phyloP scores from a whole-genome alignment of 2,888 invertebrate species.

The Fissipunctia ypsillon region DNA sequence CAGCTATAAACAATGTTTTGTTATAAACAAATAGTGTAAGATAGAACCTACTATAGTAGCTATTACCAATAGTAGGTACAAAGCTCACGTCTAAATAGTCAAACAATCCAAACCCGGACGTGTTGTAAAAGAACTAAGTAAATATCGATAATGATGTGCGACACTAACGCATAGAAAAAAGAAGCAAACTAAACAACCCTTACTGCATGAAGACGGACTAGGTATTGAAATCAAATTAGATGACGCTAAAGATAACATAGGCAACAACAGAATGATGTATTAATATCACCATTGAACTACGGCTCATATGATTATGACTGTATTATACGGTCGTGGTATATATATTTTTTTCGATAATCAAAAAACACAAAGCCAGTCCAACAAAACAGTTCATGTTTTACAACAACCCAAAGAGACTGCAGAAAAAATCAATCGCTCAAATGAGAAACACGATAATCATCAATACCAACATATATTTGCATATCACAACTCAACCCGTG shows the following conservation, averaged over 20 bases:
- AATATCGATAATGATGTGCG: not conserved
- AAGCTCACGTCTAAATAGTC: not conserved
- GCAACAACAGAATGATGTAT: not conserved
- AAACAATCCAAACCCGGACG: not conserved
- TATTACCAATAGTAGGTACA: not conserved
- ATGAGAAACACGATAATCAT: not conserved
- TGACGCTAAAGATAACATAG: not conserved
- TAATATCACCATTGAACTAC: slow-evolving; percentile 5
- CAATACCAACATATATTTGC: slow-evolving; percentile 6
- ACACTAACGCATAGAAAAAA: not conserved
- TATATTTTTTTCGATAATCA: not conserved
- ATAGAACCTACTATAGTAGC: not conserved
- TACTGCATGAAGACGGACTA: not conserved
- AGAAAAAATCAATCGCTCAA: not conserved
- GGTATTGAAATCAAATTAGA: not conserved
- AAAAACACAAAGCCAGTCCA: not conserved
- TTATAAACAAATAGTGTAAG: not conserved
- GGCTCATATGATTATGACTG: not conserved
- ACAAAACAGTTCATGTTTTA: not conserved
- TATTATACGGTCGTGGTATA: not conserved
- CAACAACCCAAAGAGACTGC: not conserved
- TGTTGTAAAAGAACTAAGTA: not conserved
- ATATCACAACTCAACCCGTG: not conserved
- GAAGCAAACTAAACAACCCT: not conserved
- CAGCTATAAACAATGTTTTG: not conserved